Evolutionary conservation across 1,140 invertebrate genomes (phyloP).

Genomic region (Pararge aegeria): DNA sequence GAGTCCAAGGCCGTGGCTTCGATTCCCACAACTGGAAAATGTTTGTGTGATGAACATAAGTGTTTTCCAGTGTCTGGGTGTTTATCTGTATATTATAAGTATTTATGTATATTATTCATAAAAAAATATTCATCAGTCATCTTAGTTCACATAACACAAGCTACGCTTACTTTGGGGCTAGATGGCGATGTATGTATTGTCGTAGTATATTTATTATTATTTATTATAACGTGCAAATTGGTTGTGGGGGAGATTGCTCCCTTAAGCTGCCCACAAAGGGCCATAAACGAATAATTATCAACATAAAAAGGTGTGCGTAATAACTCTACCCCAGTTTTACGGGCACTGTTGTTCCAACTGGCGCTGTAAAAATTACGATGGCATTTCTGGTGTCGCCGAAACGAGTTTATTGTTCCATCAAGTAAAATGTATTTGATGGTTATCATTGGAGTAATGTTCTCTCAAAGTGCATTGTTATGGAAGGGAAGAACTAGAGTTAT

Average conservation of each 20-base stretch:
- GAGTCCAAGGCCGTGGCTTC: no score
- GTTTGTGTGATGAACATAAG: no score
- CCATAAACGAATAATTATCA: background rate
- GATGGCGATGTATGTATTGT: no score
- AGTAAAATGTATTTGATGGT: background rate
- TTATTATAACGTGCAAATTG: slow-evolving; percentile 1
- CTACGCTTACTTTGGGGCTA: no score
- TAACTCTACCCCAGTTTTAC: slow-evolving; percentile 1
- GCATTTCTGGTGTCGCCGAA: slow-evolving; percentile 1
- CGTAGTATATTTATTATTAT: no score
- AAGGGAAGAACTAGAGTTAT: no score
- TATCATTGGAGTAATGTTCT: background rate
- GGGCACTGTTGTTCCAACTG: background rate
- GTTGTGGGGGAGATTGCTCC: background rate
- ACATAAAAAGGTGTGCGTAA: slow-evolving; percentile 4
- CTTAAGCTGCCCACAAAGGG: background rate
- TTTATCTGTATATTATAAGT: no score
- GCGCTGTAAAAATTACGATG: slow-evolving; percentile 1
- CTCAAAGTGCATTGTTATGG: background rate
- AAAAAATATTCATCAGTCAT: no score
- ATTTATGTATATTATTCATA: no score
- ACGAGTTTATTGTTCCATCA: background rate
- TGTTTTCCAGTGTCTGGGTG: no score
- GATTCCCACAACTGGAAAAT: no score
- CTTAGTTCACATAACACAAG: no score